Conservation (phyloP, 1,140 invertebrate species). For the Cydia amplana region DNA sequence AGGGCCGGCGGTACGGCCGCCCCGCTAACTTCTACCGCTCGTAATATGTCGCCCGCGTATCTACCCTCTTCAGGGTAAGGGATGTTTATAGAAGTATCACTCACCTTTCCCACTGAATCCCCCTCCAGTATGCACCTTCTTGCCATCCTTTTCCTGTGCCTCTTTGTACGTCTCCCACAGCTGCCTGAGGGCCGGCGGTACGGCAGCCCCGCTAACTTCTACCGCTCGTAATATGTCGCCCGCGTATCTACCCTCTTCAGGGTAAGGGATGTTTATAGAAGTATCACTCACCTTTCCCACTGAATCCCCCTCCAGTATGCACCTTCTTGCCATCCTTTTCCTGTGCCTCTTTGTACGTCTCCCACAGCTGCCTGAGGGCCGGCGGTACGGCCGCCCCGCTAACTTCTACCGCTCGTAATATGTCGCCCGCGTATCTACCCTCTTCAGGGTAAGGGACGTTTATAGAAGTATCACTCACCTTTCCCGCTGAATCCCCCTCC, state of each 20-base stretch:
- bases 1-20: constrained; percentile 88
- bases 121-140: constrained; percentile 95
- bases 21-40: constrained; percentile 92
- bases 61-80: too few species aligned
- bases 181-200: constrained; percentile 86
- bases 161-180: constrained; percentile 93
- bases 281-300: constrained; percentile 89
- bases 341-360: constrained; percentile 90
- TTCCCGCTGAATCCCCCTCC: constrained; percentile 98
- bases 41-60: constrained; percentile 91
- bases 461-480: constrained; percentile 79
- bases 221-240: constrained; percentile 90
- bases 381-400: constrained; percentile 88
- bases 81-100: not conserved
- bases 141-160: constrained; percentile 93
- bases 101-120: constrained; percentile 97
- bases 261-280: not conserved
- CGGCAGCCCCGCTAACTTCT: constrained; percentile 88
- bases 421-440: constrained; percentile 86
- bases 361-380: constrained; percentile 90
- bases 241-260: constrained; percentile 59
- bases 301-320: constrained; percentile 95
- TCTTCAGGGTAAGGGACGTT: too few species aligned
- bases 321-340: constrained; percentile 96
- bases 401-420: constrained; percentile 93